These are phyloP conservation scores for Sardinella longiceps DNA, from an alignment of 2,797 vertebrate species.

Conservation along the genomic window DNA sequence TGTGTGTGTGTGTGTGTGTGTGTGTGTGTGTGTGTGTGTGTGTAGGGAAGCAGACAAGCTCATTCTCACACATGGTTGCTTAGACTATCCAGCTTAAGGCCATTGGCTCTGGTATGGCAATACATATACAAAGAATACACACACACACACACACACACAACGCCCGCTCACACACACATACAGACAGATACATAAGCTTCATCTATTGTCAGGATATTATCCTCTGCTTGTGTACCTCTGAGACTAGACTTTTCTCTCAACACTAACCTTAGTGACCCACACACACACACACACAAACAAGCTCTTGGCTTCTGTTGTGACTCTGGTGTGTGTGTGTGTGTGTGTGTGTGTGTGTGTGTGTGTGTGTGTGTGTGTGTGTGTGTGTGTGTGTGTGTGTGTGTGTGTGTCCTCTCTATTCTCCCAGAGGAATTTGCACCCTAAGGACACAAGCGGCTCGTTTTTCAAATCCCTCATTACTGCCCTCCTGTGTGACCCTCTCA, in stretches of 20 bases:
- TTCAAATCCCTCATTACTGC: constrained; percentile 60
- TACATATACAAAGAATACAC: neutral
- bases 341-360: neutral
- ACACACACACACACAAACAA: constrained; percentile 3
- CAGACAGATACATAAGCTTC: neutral
- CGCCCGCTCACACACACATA: too few relatives aligned
- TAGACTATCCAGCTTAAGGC: neutral
- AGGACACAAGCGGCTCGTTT: constrained; percentile 76
- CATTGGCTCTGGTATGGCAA: neutral
- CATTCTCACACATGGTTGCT: constrained; percentile 47
- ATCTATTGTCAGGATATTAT: neutral
- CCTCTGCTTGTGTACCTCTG: neutral
- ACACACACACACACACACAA: constrained; percentile 16
- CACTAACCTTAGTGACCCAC: neutral
- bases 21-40: constrained; percentile 7
- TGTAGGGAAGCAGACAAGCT: constrained; percentile 33
- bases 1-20: neutral
- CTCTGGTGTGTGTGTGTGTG: neutral
- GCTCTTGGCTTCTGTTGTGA: neutral
- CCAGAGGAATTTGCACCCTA: constrained; percentile 76
- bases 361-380: neutral
- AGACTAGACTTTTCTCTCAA: neutral
- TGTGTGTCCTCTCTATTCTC: constrained; percentile 25
- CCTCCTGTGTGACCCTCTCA: neutral
- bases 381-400: too few relatives aligned